Base-by-base conservation (phyloP, 2,797 vertebrate species). In the Oreochromis grahami region DNA sequence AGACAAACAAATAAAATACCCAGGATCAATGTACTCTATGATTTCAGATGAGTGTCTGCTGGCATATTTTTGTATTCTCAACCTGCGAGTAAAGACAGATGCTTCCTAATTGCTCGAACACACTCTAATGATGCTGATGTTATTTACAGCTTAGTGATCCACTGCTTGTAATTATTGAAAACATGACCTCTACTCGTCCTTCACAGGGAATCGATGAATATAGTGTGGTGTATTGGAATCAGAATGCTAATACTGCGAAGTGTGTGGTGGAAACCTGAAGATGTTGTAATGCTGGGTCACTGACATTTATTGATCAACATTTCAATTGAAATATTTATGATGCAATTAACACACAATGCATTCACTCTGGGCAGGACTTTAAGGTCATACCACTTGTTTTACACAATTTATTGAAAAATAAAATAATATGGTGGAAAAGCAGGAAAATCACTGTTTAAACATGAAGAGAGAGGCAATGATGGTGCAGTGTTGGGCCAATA, bases 161-260 rank as follows among this genome's bases (percentile, higher is more conserved):
- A 76, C 79, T 70, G 88, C 83, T 86, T 89, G 84, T 89, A 94
- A 94, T 95, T 93, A 94, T 92, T 5, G 26, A 85, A 86, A 89
- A 82, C 80, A 83, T 81, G 85, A 93, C 93, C 92, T 94, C 80
- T 78, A 41, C 80, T 80, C 7, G 84, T 83, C 91, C 91, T 92
- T 91, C 84, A 81, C 68, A 2, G 51, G 19, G 78, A 90, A 89
- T 92, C 79, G 9, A 86, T 92, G 81, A 56, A 56, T 84, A 29
- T 58, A 65, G 77, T 32, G 78, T 60, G 81, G 85, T 51, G 45
- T 56, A 48, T 48, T 81, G 83, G 81, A 89, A 55, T 63, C 14
- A 41, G 29, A 87, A 74, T 34, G 50, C 29, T 21, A 38, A 63
- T 21, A 55, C 80, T 80, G 56, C 36, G 65, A 48, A 58, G 52